Base-by-base conservation (phyloP, 2,888 invertebrate species). In the Ommatoiulus sabulosus region DNA sequence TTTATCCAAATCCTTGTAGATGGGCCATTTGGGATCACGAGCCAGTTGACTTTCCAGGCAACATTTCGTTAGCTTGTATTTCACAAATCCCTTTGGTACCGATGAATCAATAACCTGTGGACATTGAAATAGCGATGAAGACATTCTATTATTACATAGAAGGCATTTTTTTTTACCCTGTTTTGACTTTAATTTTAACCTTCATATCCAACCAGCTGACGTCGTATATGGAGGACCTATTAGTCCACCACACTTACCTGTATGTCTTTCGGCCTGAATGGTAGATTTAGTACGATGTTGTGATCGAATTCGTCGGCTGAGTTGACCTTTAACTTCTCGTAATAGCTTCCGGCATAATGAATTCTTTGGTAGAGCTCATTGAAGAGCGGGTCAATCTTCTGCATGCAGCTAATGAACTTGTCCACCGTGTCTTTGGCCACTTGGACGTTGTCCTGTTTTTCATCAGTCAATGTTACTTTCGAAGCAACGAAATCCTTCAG, bases 251-350 rank as follows among this genome's bases (percentile, higher is more conserved):
- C 35, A 52, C 20, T 84, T 84, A 84, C 84, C 24, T 20, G 84
- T 12, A 84, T 0, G 35, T 84, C 84, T 43, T 7, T 20, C 35
- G n/a, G 35, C 44, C 87, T 89, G 52, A 90, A 90, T n/a, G 90
- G 90, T 15, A 90, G 44, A 17, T 90, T 87, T n/a, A 90, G 86
- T 63, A 90, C 57, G 10, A 90, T n/a, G 89, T 90, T 90, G 7
- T 90, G 84, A 87, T 90, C 90, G 89, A 89, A 90, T 89, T 90
- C 90, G 89, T 89, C 88, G 5, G 90, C 89, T 12, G 48, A 35
- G n/a, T 85, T 86, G 10, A 90, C 86, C n/a, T 90, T 89, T n/a
- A 90, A 63, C 48, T 88, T 89, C 7, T 90, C 89, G 63, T 89
- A 90, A 87, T 43, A 90, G 85, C 90, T 90, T 10, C 90, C 90